These are phyloP conservation scores for Condylostylus longicornis DNA, from an alignment of 1,140 invertebrate species.

Conservation along the genomic window DNA sequence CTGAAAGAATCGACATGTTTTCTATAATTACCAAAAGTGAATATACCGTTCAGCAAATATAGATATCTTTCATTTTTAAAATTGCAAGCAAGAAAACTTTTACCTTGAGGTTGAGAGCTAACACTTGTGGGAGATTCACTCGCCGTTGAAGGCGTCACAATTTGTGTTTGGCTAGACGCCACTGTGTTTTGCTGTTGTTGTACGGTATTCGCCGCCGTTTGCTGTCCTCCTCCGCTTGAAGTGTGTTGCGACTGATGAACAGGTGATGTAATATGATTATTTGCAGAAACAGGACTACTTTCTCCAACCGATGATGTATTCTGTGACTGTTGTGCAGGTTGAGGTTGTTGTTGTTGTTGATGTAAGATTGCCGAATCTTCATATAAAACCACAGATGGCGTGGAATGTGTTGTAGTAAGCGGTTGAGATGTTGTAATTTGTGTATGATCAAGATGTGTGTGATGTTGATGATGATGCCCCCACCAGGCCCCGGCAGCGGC, in stretches of 20 bases:
- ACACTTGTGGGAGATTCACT: constrained; percentile 33
- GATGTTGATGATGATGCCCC: constrained; percentile 19
- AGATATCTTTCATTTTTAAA: not conserved
- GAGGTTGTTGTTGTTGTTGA: constrained; percentile 20
- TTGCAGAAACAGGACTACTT: constrained; percentile 21
- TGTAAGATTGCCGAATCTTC: constrained; percentile 28
- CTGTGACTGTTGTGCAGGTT: constrained; percentile 10
- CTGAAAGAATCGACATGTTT: constrained; percentile 31
- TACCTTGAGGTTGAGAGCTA: constrained; percentile 32
- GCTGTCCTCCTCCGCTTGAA: not conserved
- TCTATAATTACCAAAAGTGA: constrained; percentile 1
- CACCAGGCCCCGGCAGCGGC: constrained; percentile 34
- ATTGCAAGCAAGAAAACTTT: constrained; percentile 8
- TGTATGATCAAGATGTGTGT: constrained; percentile 13
- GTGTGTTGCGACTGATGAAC: constrained; percentile 1
- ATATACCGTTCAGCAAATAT: not conserved
- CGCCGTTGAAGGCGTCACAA: constrained; percentile 31
- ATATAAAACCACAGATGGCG: constrained; percentile 30
- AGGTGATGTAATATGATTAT: constrained; percentile 11
- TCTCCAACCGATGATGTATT: constrained; percentile 13
- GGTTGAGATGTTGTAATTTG: constrained; percentile 14
- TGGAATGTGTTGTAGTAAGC: constrained; percentile 30
- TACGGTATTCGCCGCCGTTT: constrained; percentile 16
- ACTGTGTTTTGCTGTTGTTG: constrained; percentile 27
- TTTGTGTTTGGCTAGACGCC: constrained; percentile 27